Base-by-base conservation (phyloP, 1,140 invertebrate genomes). In the Ceratina calcarata region DNA sequence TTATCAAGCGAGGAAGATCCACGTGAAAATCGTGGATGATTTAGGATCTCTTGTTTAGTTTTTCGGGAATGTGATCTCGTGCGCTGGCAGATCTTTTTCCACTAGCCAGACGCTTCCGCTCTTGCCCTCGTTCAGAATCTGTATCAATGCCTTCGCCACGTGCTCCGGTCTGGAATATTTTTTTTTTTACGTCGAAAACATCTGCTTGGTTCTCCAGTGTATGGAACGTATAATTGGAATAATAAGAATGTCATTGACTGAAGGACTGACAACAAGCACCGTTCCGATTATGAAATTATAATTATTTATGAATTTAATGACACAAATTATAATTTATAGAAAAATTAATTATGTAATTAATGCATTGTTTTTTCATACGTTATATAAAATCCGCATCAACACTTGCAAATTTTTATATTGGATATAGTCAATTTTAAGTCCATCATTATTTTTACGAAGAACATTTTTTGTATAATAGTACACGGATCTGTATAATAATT, bases 101-200 rank as follows among this genome's bases (percentile, higher is more conserved):
- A 96, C 95, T 12, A 95, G 87, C 96, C 96, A 96, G 20, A 96
- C 95, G 4, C 95, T 95, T 22, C 96, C 96, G 86, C 95, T 96
- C 76, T 95, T 94, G 22, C 94, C 95, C 83, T 94, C 95, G 68
- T 93, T 93, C 22, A 96, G 87, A 12, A 96, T 90, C 57, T 96
- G 95, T 66, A 96, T 93, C 82, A 96, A 87, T 6, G 94, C 94
- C 87, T 95, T 94, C 0, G 94, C 95, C 7, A 96, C 95, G 87
- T 95, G 94, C 74, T 96, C 95, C 3, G 94, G 88, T 85, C 95
- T 96, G 90, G 3, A 94, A 94, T 71, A 78, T n/a, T 6, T 53
- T 51, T 2, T n/a, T 12, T 16, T 24, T 49, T 24, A 20, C 4
- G 6, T 51, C 3, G n/a, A 45, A 10, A 7, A 45, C 37, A 45